phyloP scores from a whole-genome alignment of 2,797 vertebrate species.

The Gallinago solitaria region DNA sequence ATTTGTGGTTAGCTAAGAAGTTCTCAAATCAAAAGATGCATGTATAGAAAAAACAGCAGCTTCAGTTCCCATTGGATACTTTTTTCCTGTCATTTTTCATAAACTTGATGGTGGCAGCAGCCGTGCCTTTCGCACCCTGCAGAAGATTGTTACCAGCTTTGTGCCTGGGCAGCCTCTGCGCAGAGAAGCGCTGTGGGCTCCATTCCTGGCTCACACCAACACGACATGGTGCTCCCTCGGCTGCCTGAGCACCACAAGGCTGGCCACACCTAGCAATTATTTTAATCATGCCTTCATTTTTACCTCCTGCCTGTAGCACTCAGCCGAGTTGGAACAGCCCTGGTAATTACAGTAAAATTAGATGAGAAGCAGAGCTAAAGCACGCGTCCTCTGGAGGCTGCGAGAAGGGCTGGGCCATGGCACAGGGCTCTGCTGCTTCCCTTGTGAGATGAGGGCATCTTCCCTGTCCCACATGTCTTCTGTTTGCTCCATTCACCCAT shows the following conservation, averaged over 20 bases:
- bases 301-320: not conserved
- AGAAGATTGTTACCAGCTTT: not conserved
- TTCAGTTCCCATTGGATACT: not conserved
- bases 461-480: not conserved
- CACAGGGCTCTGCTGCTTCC: not conserved
- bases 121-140: not conserved
- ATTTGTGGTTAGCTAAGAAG: not conserved
- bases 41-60: not conserved
- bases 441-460: not conserved
- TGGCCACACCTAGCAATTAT: not conserved
- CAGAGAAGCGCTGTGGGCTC: not conserved
- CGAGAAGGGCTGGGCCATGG: not conserved
- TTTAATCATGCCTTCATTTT: conserved; percentile 22
- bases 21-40: not conserved
- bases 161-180: not conserved
- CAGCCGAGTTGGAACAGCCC: not conserved
- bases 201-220: not conserved
- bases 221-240: not conserved
- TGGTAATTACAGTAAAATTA: not conserved
- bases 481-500: not conserved
- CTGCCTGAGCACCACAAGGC: not conserved
- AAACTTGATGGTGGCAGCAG: not conserved
- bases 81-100: not conserved
- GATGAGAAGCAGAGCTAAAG: not conserved
- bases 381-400: not conserved